phyloP scores from a whole-genome alignment of 1,140 invertebrate species.

The Subanguina moxae region DNA sequence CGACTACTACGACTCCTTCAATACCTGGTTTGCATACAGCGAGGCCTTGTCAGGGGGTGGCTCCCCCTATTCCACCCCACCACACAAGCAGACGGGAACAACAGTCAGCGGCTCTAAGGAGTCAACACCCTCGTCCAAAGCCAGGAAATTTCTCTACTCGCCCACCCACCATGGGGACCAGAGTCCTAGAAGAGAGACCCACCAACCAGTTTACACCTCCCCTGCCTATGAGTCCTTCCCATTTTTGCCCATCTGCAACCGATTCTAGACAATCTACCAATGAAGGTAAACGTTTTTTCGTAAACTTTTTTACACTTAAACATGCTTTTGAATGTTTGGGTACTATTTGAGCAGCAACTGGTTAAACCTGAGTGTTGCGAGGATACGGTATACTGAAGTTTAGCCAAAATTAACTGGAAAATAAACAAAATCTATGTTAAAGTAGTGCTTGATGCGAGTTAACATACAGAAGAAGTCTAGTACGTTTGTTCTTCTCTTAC shows the following conservation, averaged over 20 bases:
- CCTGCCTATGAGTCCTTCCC: background rate
- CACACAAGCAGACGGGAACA: background rate
- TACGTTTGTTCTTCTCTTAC: too few species aligned
- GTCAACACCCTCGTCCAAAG: background rate
- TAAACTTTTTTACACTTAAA: too few species aligned
- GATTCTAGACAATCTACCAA: background rate
- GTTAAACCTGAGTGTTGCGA: too few species aligned
- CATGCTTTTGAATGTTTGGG: too few species aligned
- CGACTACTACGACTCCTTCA: constrained; percentile 13
- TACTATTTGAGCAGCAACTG: too few species aligned
- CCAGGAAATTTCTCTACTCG: background rate
- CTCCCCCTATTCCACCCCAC: background rate
- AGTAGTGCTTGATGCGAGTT: too few species aligned
- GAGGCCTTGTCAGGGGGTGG: background rate
- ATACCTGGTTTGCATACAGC: constrained; percentile 11
- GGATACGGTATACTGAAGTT: too few species aligned
- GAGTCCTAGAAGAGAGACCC: background rate
- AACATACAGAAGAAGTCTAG: too few species aligned
- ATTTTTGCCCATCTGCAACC: background rate
- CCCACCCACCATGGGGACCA: background rate
- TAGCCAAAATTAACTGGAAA: too few species aligned
- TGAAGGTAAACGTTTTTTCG: too few species aligned
- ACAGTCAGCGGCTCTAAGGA: background rate
- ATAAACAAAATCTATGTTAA: too few species aligned
- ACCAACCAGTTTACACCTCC: background rate